Evolutionary conservation across 1,140 invertebrate genomes (phyloP).

Genomic region (Anastrepha obliqua): DNA sequence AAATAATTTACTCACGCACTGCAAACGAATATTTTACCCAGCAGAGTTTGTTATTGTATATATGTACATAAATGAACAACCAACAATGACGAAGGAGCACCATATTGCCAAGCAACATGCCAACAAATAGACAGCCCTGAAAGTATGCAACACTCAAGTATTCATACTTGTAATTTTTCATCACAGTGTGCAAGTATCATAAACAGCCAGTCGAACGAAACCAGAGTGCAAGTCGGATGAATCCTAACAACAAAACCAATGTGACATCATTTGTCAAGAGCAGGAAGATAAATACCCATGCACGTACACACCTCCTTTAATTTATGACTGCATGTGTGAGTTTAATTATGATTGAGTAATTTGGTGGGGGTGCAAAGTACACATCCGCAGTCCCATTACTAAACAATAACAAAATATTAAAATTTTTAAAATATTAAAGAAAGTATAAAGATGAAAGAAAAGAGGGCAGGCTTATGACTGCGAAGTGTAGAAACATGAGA

Average conservation of each 20-base stretch:
- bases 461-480: not conserved
- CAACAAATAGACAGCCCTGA: not conserved
- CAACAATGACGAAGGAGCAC: not conserved
- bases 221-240: not conserved
- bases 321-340: not conserved
- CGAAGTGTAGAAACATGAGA: not conserved
- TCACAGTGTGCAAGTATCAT: not conserved
- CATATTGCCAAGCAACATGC: not conserved
- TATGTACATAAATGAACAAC: too few relatives aligned
- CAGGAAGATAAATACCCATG: not conserved
- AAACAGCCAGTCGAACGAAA: not conserved
- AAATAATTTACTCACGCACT: too few relatives aligned
- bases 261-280: constrained; percentile 22
- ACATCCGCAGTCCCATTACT: too few relatives aligned
- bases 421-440: too few relatives aligned
- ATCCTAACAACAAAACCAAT: constrained; percentile 8
- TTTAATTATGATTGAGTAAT: not conserved
- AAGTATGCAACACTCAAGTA: not conserved
- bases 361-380: not conserved
- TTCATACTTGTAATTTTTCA: not conserved
- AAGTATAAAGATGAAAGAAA: too few relatives aligned
- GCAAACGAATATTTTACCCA: too few relatives aligned
- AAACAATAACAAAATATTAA: too few relatives aligned
- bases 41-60: too few relatives aligned
- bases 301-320: not conserved